Evolutionary conservation across 35 echinoderm and acorn worm species (phyloP).

Genomic region (Apostichopus japonicus): DNA sequence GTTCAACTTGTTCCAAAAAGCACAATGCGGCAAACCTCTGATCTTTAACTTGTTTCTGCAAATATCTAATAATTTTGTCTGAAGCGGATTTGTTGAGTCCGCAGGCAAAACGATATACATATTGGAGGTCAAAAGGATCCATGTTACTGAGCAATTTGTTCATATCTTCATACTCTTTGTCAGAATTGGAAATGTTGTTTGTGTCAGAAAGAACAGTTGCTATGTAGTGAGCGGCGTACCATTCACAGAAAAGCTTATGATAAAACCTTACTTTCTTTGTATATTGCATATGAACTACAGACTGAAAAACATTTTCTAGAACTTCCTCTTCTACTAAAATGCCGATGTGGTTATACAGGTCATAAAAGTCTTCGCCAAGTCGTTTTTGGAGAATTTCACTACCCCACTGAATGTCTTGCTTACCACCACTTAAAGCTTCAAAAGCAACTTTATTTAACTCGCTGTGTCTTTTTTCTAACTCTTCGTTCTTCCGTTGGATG

Average conservation of each 20-base stretch:
- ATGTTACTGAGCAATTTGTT: background rate
- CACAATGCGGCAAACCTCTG: constrained; percentile 4
- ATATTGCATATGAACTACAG: background rate
- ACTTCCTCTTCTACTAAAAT: constrained; percentile 17
- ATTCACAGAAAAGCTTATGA: constrained; percentile 18
- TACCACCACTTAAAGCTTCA: background rate
- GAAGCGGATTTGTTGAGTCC: background rate
- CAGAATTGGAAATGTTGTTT: too few relatives aligned
- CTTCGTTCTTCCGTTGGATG: background rate
- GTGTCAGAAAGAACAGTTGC: background rate
- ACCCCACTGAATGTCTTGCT: background rate
- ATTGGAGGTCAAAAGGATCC: constrained; percentile 2
- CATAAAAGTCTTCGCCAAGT: background rate
- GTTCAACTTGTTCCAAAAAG: background rate
- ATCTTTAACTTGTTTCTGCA: background rate
- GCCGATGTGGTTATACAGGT: background rate
- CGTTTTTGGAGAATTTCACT: background rate
- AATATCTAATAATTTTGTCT: background rate
- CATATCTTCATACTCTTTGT: background rate
- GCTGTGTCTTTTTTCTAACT: background rate
- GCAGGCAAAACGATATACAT: background rate
- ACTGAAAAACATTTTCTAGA: background rate
- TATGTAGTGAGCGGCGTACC: background rate
- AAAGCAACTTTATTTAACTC: constrained; percentile 1
- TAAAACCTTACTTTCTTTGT: background rate